Evolutionary conservation across 2,113 vertebrate species (phyloP), one percentile per base, ranked within the genome.

Genomic region (Chrysochloris asiatica): DNA sequence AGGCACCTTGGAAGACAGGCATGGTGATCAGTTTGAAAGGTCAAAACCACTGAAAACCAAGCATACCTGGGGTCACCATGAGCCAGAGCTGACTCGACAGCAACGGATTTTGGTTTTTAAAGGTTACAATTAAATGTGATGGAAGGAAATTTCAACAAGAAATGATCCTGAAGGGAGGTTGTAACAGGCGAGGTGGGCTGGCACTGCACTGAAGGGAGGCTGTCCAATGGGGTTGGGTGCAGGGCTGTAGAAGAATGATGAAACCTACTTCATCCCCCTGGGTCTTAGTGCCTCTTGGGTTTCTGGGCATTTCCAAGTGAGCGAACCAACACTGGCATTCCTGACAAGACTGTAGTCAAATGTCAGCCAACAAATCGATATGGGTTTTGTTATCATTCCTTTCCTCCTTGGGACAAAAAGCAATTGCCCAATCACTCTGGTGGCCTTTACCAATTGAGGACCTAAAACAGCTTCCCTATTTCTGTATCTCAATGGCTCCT

Each of bases 401-500:
- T 36, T n/a, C 16, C 36, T 47, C 45, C 24, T 26, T 0, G 0
- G 47, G 50, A 83, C 21, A 71, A 67, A 52, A n/a, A 43, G 30
- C 7, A 28, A 4, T 36, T 11, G 36, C 30, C 54, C 11, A 30
- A 24, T 26, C 1, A 17, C 8, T 2, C 3, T 0, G 30, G 71
- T 1, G 3, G 63, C 65, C n/a, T 52, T 48, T 14, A 24, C 50
- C 43, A 16, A 24, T 7, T 0, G 5, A 43, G n/a, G 41, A 28
- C 14, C 56, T 12, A 14, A 52, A 50, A 8, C 1, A 22, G 67
- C n/a, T 28, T 28, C 24, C 56, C 45, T 4, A n/a, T 36, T 43
- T 63, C 67, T 30, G 33, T 1, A 5, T 43, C 16, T 1, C 0
- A 0, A 0, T 0, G 17, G 56, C 45, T 41, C 45, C 61, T 36